Percentiles rank a stretch among this genome's conserved stretches.
These are phyloP conservation scores for Kryptolebias marmoratus DNA, from an alignment of 2,113 vertebrate species.

Conservation along the genomic window DNA sequence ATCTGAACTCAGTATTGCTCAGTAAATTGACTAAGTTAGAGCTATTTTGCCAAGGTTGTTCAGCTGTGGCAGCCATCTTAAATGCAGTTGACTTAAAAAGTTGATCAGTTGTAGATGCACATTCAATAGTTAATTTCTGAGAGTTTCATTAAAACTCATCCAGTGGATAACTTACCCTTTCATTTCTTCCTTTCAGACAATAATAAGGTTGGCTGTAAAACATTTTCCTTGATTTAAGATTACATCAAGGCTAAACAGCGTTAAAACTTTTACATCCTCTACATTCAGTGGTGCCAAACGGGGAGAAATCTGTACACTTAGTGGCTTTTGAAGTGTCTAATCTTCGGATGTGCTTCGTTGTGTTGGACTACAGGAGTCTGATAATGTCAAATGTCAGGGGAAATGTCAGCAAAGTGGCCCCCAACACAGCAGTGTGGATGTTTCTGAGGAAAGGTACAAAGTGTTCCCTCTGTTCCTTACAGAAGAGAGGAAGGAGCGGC, in stretches of 20 bases:
- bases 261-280: accelerated
- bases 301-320: neutral
- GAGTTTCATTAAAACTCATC: no score
- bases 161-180: no score
- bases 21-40: no score
- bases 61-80: no score
- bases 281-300: neutral
- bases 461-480: constrained; percentile 15
- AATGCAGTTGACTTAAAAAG: no score
- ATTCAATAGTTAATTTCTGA: no score
- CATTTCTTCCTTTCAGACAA: no score
- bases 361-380: constrained; percentile 11
- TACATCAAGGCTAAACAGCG: neutral
- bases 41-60: no score
- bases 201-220: neutral
- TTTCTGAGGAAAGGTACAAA: constrained; percentile 17
- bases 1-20: no score
- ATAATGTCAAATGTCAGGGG: constrained; percentile 59
- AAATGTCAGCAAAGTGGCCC: constrained; percentile 55
- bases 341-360: constrained; percentile 11
- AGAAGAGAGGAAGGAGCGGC: constrained; percentile 4
- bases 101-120: no score
- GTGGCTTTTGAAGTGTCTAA: constrained; percentile 7
- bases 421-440: neutral
- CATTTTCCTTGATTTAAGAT: constrained; percentile 4